Percentiles rank a stretch among this genome's conserved stretches.
Evolutionary conservation across 2,888 invertebrate species (phyloP).

Genomic region (Amblyjoppa proteus): DNA sequence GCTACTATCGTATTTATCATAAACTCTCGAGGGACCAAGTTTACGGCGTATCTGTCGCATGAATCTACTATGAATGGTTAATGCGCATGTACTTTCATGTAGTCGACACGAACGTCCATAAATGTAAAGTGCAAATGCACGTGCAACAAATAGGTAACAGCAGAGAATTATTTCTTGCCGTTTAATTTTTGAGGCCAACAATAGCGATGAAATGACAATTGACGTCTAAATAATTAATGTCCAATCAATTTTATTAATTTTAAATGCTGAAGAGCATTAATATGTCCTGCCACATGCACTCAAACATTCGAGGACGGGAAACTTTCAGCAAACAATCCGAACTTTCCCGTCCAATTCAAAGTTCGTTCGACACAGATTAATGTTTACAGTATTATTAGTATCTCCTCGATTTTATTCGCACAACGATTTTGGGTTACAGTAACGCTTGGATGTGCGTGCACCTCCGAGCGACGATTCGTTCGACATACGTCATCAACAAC

Average conservation of each 20-base stretch:
- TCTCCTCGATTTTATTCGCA: constrained; percentile 6
- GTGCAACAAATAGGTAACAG: neutral
- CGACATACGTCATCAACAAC: constrained; percentile 61
- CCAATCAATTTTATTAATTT: too few relatives aligned
- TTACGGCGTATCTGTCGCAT: neutral
- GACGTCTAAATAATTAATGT: neutral
- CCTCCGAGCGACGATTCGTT: neutral
- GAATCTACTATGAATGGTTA: neutral
- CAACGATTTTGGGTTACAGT: constrained; percentile 1
- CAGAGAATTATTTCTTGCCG: neutral
- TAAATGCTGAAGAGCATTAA: too few relatives aligned
- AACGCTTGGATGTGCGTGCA: neutral
- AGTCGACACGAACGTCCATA: neutral
- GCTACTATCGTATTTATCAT: neutral
- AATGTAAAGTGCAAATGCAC: neutral
- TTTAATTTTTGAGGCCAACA: neutral
- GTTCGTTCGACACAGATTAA: neutral
- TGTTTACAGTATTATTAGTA: neutral
- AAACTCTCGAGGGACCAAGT: constrained; percentile 25
- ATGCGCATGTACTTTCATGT: neutral
- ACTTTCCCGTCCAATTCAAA: too few relatives aligned
- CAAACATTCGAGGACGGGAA: too few relatives aligned
- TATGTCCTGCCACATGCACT: too few relatives aligned
- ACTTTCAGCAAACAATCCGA: too few relatives aligned
- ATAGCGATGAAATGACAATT: neutral